Evolutionary conservation across 2,888 invertebrate species (phyloP), one percentile per base, ranked within the genome.

Genomic region (Eustalomyia histrio): DNA sequence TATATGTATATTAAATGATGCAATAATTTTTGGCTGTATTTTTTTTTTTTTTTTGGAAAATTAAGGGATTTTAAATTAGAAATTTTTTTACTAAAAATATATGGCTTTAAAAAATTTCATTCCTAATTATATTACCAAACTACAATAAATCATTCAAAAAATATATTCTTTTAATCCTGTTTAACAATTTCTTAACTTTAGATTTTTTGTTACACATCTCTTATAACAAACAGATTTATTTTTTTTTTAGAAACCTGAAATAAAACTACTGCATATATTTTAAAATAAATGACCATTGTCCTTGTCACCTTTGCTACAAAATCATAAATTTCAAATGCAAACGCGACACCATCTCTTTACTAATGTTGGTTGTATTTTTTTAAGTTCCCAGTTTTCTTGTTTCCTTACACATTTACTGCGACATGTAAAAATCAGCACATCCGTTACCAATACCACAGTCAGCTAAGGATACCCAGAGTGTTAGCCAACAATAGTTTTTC

Each of bases 301-400:
- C 76, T 78, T 82, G 81, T 83, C 84, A 83, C 82, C 82, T 84
- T 82, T 76, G 73, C 81, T 79, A 79, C 75, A 79, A 83, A 83
- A 83, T 85, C 85, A 89, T 88, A 89, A 88, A 88, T 89, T 86
- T 85, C 78, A 84, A 85, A 86, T 83, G 80, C 53, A 79, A 67
- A 74, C 78, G 71, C 71, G 76, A 82, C 81, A 76, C 67, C 72
- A 64, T 87, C 87, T 88, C 88, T 86, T 87, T 83, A 86, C 83
- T 84, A 85, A 85, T 79, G 82, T 53, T 76, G 35, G 16, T 14
- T 14, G 53, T 63, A 52, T 53, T 39, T 76, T 67, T 63, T 72
- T 60, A 10, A 24, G 55, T 39, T 21, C 29, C 29, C 69, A 24
- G 10, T 39, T 61, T 55, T 52, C 35, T 79, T 24, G 29, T 29